Evolutionary conservation across 2,113 vertebrate genomes (phyloP), one percentile per base, ranked within the genome.

Genomic region (Micronisus gabar): DNA sequence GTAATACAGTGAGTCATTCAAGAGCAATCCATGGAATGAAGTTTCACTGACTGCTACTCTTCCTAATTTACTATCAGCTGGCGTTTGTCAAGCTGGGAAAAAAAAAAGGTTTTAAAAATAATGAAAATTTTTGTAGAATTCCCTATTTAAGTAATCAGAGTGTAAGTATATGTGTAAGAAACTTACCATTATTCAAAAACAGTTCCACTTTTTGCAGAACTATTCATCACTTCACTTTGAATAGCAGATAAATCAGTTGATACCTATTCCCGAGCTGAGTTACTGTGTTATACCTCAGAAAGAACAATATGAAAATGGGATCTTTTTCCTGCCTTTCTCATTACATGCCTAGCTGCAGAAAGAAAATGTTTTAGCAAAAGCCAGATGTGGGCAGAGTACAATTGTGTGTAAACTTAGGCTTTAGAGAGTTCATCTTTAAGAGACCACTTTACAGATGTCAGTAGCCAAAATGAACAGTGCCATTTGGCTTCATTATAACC

Each of bases 401-500:
- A 29, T 1, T 70, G 18, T 43, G 15, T 56, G 34, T 30, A 66
- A 78, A 56, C 4, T 67, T 15, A 66, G 25, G 36, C 27, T 81
- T 78, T 30, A 38, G 5, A 40, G 17, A 55, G 13, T 30, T 81
- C 8, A 7, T 66, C 14, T 74, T 58, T 53, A 71, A 78, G 27
- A 66, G 61, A 56, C 7, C 6, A 19, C 32, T 81, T 58, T 50
- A 27, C 6, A 36, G 12, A 43, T 34, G 6, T 22, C 19, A 15
- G 20, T 18, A 82, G 48, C 18, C 40, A 32, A 79, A 75, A 71
- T 11, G 3, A 70, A 45, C 4, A 0, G 0, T 41, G 16, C 1
- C 13, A 14, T 84, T 76, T 88, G 62, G 7, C 10, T 62, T 92
- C 73, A 34, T 45, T 45, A n/a, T 48, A 76, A 58, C 20, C 8